Percentiles rank a stretch among this genome's conserved stretches.
Evolutionary conservation across 2,113 vertebrate genomes (phyloP).

Genomic region (Sylvicapra grimmia): DNA sequence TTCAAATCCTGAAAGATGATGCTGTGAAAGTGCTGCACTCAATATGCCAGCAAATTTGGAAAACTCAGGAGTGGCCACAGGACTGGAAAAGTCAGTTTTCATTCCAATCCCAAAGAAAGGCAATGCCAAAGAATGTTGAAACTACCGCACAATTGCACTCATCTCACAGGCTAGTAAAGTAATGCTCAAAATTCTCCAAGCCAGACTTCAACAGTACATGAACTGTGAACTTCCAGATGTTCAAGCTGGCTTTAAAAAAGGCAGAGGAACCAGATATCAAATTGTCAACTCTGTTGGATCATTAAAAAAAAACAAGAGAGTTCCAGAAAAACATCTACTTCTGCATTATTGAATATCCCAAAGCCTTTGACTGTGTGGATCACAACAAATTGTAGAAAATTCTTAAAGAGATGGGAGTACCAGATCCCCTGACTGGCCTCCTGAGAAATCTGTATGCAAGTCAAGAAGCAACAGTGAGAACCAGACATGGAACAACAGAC

Average conservation of each 20-base stretch:
- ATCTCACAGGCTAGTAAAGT: neutral
- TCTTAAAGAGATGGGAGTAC: neutral
- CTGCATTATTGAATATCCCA: neutral
- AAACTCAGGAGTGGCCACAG: neutral
- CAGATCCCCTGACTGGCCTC: neutral
- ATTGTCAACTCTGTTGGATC: fast-evolving
- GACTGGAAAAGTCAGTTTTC: neutral
- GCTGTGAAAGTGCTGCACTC: neutral
- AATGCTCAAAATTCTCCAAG: neutral
- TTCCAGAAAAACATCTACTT: neutral
- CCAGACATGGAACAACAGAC: neutral
- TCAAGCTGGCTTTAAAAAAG: neutral
- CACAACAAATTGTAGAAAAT: neutral
- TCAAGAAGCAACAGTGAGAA: neutral
- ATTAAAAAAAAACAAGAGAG: neutral
- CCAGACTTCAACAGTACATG: neutral
- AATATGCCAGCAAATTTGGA: neutral
- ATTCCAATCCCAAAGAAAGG: neutral
- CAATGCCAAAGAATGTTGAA: neutral
- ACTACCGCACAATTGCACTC: neutral
- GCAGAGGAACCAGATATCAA: neutral
- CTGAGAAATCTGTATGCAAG: neutral
- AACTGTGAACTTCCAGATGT: neutral
- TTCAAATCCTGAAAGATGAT: neutral
- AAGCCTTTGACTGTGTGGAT: neutral